Evolutionary conservation across 2,113 vertebrate species (phyloP).

Genomic region (Leptobrachium leishanense): DNA sequence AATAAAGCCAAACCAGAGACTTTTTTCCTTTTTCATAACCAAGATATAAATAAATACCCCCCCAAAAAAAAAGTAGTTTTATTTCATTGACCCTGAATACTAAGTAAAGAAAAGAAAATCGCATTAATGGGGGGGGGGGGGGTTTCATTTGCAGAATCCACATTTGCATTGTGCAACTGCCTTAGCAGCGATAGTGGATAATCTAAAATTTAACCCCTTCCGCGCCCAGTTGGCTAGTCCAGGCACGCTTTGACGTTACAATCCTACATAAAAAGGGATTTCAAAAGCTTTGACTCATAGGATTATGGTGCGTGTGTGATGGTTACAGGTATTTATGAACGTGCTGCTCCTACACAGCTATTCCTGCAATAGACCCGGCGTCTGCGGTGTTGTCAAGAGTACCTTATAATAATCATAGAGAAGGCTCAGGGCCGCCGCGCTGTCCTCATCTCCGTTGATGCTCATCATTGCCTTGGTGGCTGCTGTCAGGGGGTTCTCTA

Average conservation of each 20-base stretch:
- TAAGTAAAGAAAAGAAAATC: no score
- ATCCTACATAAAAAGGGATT: background rate
- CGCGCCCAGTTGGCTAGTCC: background rate
- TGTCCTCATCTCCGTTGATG: conserved; percentile 98
- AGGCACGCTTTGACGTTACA: background rate
- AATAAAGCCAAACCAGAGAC: background rate
- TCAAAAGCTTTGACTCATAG: conserved; percentile 4
- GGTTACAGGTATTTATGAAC: background rate
- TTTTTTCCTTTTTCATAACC: background rate
- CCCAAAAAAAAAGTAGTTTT: no score
- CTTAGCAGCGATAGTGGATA: background rate
- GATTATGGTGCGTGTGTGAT: background rate
- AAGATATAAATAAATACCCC: no score
- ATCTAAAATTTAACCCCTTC: conserved; percentile 11
- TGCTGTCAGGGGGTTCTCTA: conserved; percentile 96
- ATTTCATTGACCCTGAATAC: no score
- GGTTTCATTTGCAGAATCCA: background rate
- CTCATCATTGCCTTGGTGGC: conserved; percentile 99
- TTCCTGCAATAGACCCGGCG: background rate
- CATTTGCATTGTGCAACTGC: background rate
- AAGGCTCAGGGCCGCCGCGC: conserved; percentile 88
- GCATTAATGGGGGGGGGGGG: no score
- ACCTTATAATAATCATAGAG: conserved; percentile 99
- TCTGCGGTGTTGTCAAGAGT: background rate
- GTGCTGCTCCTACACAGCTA: background rate